These are phyloP conservation scores for Gobius niger DNA, from an alignment of 2,113 vertebrate genomes.

Conservation along the genomic window DNA sequence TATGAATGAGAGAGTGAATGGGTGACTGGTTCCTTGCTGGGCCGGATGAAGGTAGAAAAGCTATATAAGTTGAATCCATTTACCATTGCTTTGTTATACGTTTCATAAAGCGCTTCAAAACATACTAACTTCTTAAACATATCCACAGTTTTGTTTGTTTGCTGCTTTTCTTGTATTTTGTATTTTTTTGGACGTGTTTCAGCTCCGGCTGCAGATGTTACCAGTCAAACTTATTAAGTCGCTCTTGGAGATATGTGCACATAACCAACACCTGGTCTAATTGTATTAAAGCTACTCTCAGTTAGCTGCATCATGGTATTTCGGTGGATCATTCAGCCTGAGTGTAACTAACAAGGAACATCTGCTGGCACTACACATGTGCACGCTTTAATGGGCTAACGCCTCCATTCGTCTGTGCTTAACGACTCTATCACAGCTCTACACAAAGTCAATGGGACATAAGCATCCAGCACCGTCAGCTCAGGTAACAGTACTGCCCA, in stretches of 20 bases:
- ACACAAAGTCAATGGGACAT: constrained; percentile 57
- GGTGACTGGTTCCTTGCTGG: no score
- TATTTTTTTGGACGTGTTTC: constrained; percentile 17
- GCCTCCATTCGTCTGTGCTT: constrained; percentile 33
- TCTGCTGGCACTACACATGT: constrained; percentile 47
- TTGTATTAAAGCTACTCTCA: constrained; percentile 22
- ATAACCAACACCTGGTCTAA: constrained; percentile 27
- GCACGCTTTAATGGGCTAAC: constrained; percentile 36
- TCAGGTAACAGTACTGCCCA: constrained; percentile 35
- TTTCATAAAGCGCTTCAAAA: background rate
- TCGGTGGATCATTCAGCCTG: constrained; percentile 34
- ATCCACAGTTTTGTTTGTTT: background rate
- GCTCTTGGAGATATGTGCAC: background rate
- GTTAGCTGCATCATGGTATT: constrained; percentile 25
- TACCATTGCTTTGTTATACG: no score
- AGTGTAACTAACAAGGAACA: constrained; percentile 58
- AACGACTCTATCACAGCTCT: constrained; percentile 23
- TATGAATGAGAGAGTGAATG: no score
- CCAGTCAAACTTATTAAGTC: constrained; percentile 13
- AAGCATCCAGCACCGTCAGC: constrained; percentile 16
- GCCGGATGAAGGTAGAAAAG: no score
- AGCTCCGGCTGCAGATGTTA: background rate
- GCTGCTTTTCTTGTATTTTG: no score
- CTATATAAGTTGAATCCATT: no score
- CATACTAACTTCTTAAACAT: background rate